Evolutionary conservation across 2,797 vertebrate genomes (phyloP).

Genomic region (Todus mexicanus): DNA sequence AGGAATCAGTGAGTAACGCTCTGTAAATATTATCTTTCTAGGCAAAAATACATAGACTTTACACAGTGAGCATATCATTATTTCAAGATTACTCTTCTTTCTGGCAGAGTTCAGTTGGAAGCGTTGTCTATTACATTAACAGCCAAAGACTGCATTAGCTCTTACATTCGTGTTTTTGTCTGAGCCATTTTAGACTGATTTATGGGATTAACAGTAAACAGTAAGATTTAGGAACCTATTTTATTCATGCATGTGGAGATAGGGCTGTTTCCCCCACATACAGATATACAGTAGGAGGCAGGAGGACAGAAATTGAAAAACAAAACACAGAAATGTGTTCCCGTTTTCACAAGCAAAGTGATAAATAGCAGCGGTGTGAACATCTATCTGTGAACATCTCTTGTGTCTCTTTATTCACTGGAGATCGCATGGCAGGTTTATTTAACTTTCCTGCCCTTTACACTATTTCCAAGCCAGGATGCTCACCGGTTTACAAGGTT

Average conservation of each 20-base stretch:
- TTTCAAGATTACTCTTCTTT: neutral
- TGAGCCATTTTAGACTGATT: neutral
- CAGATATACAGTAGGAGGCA: neutral
- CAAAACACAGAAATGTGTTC: neutral
- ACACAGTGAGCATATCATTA: neutral
- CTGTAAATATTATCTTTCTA: neutral
- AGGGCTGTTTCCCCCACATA: neutral
- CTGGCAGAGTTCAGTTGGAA: neutral
- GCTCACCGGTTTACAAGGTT: neutral
- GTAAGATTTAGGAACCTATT: neutral
- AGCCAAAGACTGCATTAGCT: neutral
- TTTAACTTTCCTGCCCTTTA: neutral
- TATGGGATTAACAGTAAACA: neutral
- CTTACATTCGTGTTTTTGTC: neutral
- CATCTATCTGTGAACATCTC: neutral
- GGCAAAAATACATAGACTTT: neutral
- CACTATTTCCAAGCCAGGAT: neutral
- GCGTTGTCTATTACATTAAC: neutral
- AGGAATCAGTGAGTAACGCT: neutral
- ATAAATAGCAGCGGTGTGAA: neutral
- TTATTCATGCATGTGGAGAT: neutral
- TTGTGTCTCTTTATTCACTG: neutral
- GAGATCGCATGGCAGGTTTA: neutral
- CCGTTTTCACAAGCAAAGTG: neutral
- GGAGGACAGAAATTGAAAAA: neutral